Percentiles rank a stretch among this genome's conserved stretches.
These are phyloP conservation scores for Cladopsammia gracilis DNA, from an alignment of 64 coral and sea anemone genomes.

Conservation along the genomic window DNA sequence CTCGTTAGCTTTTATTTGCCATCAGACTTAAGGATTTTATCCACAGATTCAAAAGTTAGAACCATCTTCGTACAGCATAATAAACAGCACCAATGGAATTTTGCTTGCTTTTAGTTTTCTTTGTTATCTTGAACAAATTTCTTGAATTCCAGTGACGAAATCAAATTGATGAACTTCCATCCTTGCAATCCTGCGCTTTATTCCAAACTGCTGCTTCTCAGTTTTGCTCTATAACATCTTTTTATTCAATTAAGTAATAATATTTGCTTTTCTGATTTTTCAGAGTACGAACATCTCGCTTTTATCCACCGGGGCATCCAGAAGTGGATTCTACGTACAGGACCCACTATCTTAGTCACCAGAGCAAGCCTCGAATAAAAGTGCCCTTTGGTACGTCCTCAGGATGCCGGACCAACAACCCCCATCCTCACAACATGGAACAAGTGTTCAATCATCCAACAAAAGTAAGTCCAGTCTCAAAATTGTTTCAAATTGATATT, in stretches of 20 bases:
- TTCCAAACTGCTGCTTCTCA: too few species aligned
- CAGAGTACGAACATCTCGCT: slow-evolving; percentile 82
- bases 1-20: too few species aligned
- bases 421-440: slow-evolving; percentile 90
- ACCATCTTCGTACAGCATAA: too few species aligned
- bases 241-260: background rate
- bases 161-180: too few species aligned
- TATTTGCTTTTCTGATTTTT: background rate
- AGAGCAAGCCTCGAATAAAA: slow-evolving; percentile 2
- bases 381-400: slow-evolving; percentile 81
- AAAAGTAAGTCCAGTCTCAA: slow-evolving; percentile 43
- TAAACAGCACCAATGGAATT: too few species aligned
- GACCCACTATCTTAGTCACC: slow-evolving; percentile 59
- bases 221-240: too few species aligned
- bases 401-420: slow-evolving; percentile 85
- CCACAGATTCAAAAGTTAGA: too few species aligned
- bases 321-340: slow-evolving; percentile 76
- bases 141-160: too few species aligned
- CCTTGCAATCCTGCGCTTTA: too few species aligned
- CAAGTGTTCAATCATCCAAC: slow-evolving; percentile 74
- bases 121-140: too few species aligned
- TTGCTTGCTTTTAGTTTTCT: too few species aligned
- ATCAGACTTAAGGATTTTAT: too few species aligned
- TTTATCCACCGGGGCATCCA: slow-evolving; percentile 72
- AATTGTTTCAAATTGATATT: background rate